Conservation (phyloP, 2,888 invertebrate species). For the Camptogramma bilineatum region DNA sequence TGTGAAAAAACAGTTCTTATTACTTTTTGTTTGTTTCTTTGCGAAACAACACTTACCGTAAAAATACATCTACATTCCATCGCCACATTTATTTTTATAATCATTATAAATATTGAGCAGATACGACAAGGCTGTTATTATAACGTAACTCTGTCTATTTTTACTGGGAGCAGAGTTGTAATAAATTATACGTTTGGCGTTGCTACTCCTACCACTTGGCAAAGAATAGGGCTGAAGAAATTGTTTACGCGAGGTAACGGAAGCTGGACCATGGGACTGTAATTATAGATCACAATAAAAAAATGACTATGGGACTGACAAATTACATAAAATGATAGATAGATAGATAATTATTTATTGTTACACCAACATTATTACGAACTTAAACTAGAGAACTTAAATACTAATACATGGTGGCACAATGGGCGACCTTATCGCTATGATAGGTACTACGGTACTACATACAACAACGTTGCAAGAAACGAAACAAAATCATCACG, state of each 20-base stretch:
- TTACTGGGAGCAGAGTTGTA: constrained; percentile 18
- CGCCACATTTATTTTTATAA: not conserved
- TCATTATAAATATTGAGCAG: not conserved
- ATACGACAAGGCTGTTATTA: constrained; percentile 3
- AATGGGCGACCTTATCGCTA: too few relatives aligned
- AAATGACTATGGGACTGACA: not conserved
- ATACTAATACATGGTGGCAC: too few relatives aligned
- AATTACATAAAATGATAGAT: too few relatives aligned
- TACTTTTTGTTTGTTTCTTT: too few relatives aligned
- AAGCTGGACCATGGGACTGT: not conserved
- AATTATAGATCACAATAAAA: not conserved
- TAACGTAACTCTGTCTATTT: constrained; percentile 22
- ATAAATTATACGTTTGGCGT: constrained; percentile 37
- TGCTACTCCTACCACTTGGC: constrained; percentile 23
- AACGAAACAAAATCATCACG: too few relatives aligned
- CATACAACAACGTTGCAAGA: too few relatives aligned
- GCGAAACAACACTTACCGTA: not conserved
- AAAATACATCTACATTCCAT: not conserved
- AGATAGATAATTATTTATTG: too few relatives aligned
- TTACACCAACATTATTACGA: too few relatives aligned
- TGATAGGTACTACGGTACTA: too few relatives aligned
- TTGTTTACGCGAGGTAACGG: constrained; percentile 19
- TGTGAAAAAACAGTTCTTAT: too few relatives aligned
- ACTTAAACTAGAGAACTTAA: too few relatives aligned
- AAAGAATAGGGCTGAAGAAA: constrained; percentile 19